Evolutionary conservation across 2,797 vertebrate species (phyloP).

Genomic region (Chloroceryle inda): DNA sequence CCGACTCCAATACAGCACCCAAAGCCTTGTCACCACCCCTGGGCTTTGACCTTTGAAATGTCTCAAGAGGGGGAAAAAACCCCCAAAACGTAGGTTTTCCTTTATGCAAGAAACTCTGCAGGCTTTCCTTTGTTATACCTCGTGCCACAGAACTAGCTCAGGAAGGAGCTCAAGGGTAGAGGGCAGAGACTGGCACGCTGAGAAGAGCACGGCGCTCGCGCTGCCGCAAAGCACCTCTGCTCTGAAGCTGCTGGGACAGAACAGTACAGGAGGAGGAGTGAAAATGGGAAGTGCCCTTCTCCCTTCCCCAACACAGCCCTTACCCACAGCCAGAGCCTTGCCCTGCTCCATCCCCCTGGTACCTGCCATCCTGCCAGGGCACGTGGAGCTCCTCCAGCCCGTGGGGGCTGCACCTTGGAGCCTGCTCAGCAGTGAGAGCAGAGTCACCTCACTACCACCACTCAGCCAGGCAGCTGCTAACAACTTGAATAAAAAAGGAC

Average conservation of each 20-base stretch:
- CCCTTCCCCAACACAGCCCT: not conserved
- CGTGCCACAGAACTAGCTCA: rapidly evolving
- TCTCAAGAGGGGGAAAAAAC: not conserved
- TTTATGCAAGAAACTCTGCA: not conserved
- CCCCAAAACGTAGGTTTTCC: not conserved
- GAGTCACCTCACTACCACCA: not conserved
- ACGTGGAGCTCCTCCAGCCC: not conserved
- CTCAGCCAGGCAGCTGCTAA: too few relatives aligned
- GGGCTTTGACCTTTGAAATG: not conserved
- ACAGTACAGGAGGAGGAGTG: rapidly evolving
- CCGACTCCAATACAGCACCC: not conserved
- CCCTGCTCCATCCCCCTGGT: too few relatives aligned
- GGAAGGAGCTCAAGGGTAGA: not conserved
- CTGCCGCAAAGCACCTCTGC: rapidly evolving
- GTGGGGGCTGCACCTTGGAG: rapidly evolving
- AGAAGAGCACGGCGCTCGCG: rapidly evolving
- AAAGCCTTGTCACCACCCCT: not conserved
- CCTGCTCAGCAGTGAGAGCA: not conserved
- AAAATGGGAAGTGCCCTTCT: rapidly evolving
- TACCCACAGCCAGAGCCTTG: not conserved
- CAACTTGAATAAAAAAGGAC: not conserved
- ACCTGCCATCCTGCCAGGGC: not conserved
- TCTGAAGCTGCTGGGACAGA: not conserved
- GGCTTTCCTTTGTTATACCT: not conserved
- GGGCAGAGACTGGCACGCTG: not conserved